Evolutionary conservation across 2,113 vertebrate species (phyloP).

Genomic region (Ptychochromis oligacanthus): DNA sequence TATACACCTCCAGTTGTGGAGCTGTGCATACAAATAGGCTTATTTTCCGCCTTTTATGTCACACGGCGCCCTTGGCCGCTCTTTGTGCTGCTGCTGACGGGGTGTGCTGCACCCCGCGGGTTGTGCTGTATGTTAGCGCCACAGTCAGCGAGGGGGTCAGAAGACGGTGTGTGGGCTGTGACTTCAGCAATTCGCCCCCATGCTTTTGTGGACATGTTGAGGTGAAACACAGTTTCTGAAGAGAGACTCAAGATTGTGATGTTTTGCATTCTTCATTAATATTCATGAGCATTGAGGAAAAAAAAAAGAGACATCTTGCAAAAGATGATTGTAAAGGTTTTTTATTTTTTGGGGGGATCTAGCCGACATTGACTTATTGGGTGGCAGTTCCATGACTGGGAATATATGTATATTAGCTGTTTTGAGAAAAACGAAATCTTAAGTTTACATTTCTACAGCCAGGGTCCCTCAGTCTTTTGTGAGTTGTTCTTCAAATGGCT

Average conservation of each 20-base stretch:
- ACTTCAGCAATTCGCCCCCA: constrained; percentile 16
- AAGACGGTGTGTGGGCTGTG: background rate
- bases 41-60: constrained; percentile 56
- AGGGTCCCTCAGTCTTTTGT: background rate
- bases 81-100: constrained; percentile 5
- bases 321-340: background rate
- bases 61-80: background rate
- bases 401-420: accelerated
- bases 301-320: background rate
- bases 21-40: constrained; percentile 60
- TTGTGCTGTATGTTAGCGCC: background rate
- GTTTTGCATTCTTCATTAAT: constrained; percentile 3
- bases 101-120: accelerated
- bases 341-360: background rate
- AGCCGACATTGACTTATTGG: accelerated
- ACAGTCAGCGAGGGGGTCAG: background rate
- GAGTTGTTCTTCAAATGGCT: background rate
- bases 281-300: constrained; percentile 11
- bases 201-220: background rate
- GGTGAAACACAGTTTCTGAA: background rate
- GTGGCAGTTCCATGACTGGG: accelerated
- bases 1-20: constrained; percentile 33
- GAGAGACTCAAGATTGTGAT: background rate
- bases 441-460: background rate
- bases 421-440: background rate